phyloP scores from a whole-genome alignment of 2,113 vertebrate species.

The Mixornis gularis region DNA sequence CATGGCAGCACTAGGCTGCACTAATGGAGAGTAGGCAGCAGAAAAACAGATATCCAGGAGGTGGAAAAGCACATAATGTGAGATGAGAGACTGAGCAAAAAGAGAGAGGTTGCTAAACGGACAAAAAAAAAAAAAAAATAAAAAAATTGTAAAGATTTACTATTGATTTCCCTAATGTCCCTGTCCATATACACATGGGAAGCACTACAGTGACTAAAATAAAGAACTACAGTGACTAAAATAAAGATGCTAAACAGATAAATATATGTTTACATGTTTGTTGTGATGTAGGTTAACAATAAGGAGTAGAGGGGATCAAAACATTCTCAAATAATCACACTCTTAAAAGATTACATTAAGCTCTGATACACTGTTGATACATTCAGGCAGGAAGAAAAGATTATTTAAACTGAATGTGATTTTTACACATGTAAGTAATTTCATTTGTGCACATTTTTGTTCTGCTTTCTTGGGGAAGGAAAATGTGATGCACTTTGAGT shows the following conservation, averaged over 20 bases:
- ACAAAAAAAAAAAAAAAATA: neutral
- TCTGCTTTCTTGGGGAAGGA: conserved; percentile 5
- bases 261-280: neutral
- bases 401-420: conserved; percentile 26
- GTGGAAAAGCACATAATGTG: neutral
- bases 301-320: neutral
- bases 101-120: neutral
- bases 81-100: neutral
- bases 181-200: neutral
- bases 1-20: neutral
- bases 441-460: conserved; percentile 44
- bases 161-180: neutral
- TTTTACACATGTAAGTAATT: conserved; percentile 55
- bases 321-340: conserved; percentile 26
- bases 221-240: neutral
- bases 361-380: conserved; percentile 3
- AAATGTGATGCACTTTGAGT: conserved; percentile 28
- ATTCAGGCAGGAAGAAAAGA: conserved; percentile 40
- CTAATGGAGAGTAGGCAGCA: neutral
- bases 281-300: conserved; percentile 1
- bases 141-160: neutral
- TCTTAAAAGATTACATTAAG: conserved; percentile 37
- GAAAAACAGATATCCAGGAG: neutral
- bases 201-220: neutral
- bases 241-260: neutral